phyloP scores from a whole-genome alignment of 2,888 invertebrate genomes.

The Cenopis cana region DNA sequence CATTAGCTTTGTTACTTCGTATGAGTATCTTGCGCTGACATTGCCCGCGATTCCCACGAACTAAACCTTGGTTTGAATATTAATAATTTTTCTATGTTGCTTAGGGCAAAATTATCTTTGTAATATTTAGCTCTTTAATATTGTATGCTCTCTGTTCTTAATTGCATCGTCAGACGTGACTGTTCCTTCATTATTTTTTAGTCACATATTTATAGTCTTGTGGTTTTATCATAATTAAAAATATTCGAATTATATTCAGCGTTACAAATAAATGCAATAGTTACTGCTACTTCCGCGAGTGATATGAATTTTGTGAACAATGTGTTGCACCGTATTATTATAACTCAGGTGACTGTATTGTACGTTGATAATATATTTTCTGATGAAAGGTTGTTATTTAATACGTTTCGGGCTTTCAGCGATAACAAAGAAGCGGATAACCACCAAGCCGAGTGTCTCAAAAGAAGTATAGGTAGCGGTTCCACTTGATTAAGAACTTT shows the following conservation, averaged over 20 bases:
- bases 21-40: too few relatives aligned
- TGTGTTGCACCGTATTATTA: constrained; percentile 19
- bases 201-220: too few relatives aligned
- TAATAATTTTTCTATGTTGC: too few relatives aligned
- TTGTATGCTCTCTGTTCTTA: too few relatives aligned
- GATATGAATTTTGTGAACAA: not conserved
- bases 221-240: too few relatives aligned
- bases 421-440: not conserved
- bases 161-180: too few relatives aligned
- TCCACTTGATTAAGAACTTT: not conserved
- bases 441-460: not conserved
- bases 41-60: too few relatives aligned
- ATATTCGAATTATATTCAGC: not conserved
- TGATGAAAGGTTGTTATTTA: constrained; percentile 9
- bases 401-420: constrained; percentile 2
- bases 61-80: too few relatives aligned
- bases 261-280: not conserved
- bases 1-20: too few relatives aligned
- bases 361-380: constrained; percentile 23
- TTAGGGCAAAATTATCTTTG: too few relatives aligned
- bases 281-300: constrained; percentile 4
- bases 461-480: not conserved
- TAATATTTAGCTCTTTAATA: too few relatives aligned
- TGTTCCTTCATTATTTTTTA: too few relatives aligned
- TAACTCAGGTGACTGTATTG: constrained; percentile 25